Evolutionary conservation across 2,888 invertebrate species (phyloP).

Genomic region (Mythimna lalbum): DNA sequence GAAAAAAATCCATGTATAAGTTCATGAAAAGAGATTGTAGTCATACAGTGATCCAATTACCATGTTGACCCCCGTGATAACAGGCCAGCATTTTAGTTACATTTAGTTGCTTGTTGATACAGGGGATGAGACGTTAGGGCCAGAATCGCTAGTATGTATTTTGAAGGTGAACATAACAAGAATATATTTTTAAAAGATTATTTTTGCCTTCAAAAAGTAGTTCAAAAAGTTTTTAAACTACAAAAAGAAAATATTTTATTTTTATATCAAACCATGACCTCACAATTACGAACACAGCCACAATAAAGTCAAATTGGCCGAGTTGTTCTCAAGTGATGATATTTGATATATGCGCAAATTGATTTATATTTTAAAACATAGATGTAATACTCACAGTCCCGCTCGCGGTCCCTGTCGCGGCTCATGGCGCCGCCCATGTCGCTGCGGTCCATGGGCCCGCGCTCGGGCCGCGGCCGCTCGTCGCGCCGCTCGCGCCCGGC

Average conservation of each 20-base stretch:
- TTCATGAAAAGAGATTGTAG: neutral
- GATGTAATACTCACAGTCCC: slow-evolving; percentile 75
- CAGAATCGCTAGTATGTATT: no score
- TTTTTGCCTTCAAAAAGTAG: no score
- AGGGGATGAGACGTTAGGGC: neutral
- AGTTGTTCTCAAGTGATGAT: neutral
- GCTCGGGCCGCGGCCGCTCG: slow-evolving; percentile 57
- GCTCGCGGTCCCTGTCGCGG: slow-evolving; percentile 79
- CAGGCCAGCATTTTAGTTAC: neutral
- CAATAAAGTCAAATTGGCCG: neutral
- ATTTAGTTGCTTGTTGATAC: neutral
- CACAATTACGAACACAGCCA: neutral
- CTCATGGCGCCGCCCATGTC: slow-evolving; percentile 80
- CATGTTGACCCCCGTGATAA: neutral
- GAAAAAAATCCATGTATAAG: neutral
- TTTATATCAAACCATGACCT: neutral
- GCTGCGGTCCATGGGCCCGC: slow-evolving; percentile 78
- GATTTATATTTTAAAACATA: no score
- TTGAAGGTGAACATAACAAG: no score
- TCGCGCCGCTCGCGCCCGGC: slow-evolving; percentile 46
- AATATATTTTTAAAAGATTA: no score
- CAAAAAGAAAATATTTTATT: no score
- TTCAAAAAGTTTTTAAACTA: no score
- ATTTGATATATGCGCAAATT: no score
- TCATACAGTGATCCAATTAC: neutral